Evolutionary conservation across 2,113 vertebrate genomes (phyloP), one percentile per base, ranked within the genome.

Genomic region (Pithys albifrons): DNA sequence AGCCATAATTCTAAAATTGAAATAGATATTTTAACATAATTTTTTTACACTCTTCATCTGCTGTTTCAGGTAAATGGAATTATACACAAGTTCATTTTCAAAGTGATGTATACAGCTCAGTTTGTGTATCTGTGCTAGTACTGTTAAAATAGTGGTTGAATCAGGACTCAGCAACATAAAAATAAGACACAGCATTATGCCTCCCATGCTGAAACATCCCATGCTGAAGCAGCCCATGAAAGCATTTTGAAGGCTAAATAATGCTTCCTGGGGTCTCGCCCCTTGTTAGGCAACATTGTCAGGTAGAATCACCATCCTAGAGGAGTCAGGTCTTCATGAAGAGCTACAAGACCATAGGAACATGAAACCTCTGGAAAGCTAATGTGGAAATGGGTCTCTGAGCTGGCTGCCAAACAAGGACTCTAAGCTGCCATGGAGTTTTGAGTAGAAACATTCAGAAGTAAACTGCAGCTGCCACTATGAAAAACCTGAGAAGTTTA

Each of bases 1-100:
- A 98, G 23, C 98, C 98, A 9, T 71, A 73, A 22, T 97, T 99
- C 99, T 99, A 88, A 90, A 93, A 95, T 88, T 82, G 67, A 59
- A 93, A 62, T 16, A 93, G 22, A 89, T 3, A 12, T 74, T 74
- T 81, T 57, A 29, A n/a, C 24, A 48, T 33, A 45, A 16, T 29
- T 66, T 25, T 83, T 92, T 22, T 73, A 25, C 3, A 6, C 3
- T 71, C 12, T 70, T 70, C 9, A 23, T 25, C 43, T 77, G 11
- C 23, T 55, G 4, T 54, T 83, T 59, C 37, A 64, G 14, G 31
- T 77, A 58, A 71, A 57, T 27, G 15, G 4, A 55, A 24, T 80
- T 79, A 48, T 9, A 74, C 10, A 84, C 64, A 84, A 33, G 11
- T 4, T 55, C 35, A 31, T 85, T 82, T 77, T 89, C n/a, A 39